Evolutionary conservation across 2,113 vertebrate genomes (phyloP).

Genomic region (Elephantulus edwardii): DNA sequence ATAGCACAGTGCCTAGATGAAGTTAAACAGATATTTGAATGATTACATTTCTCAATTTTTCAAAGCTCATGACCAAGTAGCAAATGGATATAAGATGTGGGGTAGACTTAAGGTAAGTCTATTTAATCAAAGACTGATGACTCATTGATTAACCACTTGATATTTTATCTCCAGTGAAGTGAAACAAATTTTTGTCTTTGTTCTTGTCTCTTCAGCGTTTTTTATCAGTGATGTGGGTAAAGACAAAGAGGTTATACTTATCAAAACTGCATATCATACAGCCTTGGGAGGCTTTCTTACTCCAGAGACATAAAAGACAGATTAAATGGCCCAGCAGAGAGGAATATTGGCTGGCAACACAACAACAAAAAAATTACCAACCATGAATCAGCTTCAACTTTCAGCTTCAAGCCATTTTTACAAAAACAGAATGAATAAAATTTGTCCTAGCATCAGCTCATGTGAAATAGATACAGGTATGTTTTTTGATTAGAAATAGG

Average conservation of each 20-base stretch:
- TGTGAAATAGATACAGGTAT: conserved; percentile 18
- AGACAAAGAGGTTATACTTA: background rate
- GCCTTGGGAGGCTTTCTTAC: background rate
- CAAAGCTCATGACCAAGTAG: background rate
- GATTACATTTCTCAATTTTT: background rate
- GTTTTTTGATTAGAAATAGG: conserved; percentile 1
- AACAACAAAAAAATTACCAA: conserved; percentile 26
- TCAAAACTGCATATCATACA: background rate
- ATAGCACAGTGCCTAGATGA: background rate
- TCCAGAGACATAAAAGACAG: background rate
- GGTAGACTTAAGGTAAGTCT: background rate
- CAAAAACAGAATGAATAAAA: conserved; percentile 21
- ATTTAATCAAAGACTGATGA: background rate
- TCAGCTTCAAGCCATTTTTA: conserved; percentile 43
- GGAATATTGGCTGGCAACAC: conserved; percentile 11
- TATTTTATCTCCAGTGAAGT: background rate
- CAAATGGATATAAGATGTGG: background rate
- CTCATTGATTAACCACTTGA: background rate
- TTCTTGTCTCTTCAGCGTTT: background rate
- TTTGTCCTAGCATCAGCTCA: background rate
- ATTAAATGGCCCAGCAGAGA: conserved; percentile 27
- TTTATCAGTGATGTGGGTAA: background rate
- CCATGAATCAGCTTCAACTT: conserved; percentile 35
- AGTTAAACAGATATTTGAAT: background rate
- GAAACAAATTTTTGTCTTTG: background rate